These are phyloP conservation scores for Sparus aurata DNA, from an alignment of 2,797 vertebrate genomes.

Conservation along the genomic window DNA sequence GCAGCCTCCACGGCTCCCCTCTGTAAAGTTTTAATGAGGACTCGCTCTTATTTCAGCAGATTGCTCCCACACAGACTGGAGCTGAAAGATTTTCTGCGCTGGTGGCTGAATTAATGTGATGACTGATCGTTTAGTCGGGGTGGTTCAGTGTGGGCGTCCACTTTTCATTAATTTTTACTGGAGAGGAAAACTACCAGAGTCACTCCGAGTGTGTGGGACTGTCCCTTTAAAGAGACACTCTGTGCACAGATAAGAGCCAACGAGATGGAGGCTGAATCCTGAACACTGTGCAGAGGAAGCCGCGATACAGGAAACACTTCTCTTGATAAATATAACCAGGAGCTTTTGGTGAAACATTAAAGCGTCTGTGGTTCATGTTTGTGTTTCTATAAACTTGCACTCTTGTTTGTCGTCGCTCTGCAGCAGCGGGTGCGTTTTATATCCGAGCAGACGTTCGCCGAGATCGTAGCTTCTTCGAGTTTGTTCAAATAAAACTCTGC, in stretches of 20 bases:
- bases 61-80: slow-evolving; percentile 46
- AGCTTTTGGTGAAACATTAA: slow-evolving; percentile 1
- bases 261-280: not conserved
- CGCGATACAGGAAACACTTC: not conserved
- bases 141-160: slow-evolving; percentile 38
- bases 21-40: slow-evolving; percentile 52
- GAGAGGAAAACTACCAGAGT: slow-evolving; percentile 15
- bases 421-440: slow-evolving; percentile 12
- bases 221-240: not conserved
- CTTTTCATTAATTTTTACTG: slow-evolving; percentile 19
- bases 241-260: not conserved
- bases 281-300: not conserved
- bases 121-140: slow-evolving; percentile 47
- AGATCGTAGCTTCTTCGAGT: not conserved
- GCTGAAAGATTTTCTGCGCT: slow-evolving; percentile 28
- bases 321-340: slow-evolving; percentile 7
- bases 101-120: slow-evolving; percentile 54
- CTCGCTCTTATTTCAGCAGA: slow-evolving; percentile 16
- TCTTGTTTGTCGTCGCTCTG: not conserved
- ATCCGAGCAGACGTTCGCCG: not conserved
- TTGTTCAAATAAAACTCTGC: slow-evolving; percentile 33
- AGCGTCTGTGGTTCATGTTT: slow-evolving; percentile 9
- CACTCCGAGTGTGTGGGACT: not conserved
- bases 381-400: not conserved
- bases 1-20: not conserved